Base-by-base conservation (phyloP, 2,888 invertebrate species). In the Cerastoderma edule region DNA sequence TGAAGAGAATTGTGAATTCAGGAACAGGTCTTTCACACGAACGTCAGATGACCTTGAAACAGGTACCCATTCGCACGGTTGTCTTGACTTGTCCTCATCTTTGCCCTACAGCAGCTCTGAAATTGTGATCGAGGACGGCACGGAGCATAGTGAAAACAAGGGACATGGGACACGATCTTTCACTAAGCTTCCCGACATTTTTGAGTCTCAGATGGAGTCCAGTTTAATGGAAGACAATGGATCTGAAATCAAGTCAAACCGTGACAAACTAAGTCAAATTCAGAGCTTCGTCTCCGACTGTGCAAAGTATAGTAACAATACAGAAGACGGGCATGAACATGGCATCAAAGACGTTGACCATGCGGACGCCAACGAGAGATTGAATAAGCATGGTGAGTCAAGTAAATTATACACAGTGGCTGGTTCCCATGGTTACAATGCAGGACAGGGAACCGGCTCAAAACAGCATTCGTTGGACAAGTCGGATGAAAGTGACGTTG, bases 231-330 rank as follows among this genome's bases (percentile, higher is more conserved):
- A 50, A 22, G 50, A 50, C n/a, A 56, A 4, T 56, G 27, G 39
- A n/a, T 16, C 24, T 2, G 39, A 60, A 32, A 32, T 57, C 32
- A 67, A 39, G 35, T 56, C 54, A 54, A 67, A 54, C 19, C 54
- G 54, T 13, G 60, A 60, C 22, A 60, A 60, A 60, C 13, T 60
- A 19, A 39, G 39, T 60, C 28, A 32, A 63, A 69, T 69, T 33
- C 69, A 69, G n/a, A 79, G 68, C 60, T 81, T 81, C 71, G 81
- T 81, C 5, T 81, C 81, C 19, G 81, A 81, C 54, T 81, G 81
- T 75, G 81, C 78, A 67, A 81, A 81, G 70, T 81, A 81, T 65
- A 69, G 80, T 57, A 75, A 75, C 60, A 57, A 67, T 27, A 72
- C 48, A 30, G 66, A n/a, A 19, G 60, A 60, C 6, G 22, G 24